Evolutionary conservation across 2,113 vertebrate genomes (phyloP).

Genomic region (Erpornis zantholeuca): DNA sequence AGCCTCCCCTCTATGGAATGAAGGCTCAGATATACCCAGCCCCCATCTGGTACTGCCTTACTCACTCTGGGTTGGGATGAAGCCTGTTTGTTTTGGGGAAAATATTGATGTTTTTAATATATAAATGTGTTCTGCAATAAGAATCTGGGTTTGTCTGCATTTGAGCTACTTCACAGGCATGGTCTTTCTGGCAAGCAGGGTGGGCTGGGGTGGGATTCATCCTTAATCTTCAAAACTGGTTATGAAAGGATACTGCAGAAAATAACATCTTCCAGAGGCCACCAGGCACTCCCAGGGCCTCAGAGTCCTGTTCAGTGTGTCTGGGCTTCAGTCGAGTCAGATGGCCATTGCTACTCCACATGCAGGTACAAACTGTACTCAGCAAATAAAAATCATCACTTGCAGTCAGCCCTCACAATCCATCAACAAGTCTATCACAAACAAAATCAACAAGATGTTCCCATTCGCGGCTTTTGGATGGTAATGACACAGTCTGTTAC

Average conservation of each 20-base stretch:
- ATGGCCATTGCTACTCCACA: neutral
- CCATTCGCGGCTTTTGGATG: neutral
- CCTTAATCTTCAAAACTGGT: neutral
- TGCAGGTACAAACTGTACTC: neutral
- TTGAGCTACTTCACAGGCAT: neutral
- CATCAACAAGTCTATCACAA: constrained; percentile 39
- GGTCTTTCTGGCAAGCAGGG: neutral
- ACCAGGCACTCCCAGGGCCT: neutral
- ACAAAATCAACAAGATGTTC: constrained; percentile 46
- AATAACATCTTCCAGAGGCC: neutral
- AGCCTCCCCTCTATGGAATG: neutral
- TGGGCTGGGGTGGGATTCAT: neutral
- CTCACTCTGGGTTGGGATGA: neutral
- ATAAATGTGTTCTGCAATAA: neutral
- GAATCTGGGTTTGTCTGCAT: neutral
- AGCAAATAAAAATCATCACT: neutral
- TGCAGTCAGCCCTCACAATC: neutral
- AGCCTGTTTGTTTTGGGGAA: neutral
- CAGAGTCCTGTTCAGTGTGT: neutral
- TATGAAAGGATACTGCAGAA: neutral
- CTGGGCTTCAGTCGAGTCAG: neutral
- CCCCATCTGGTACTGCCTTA: neutral
- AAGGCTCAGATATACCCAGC: neutral
- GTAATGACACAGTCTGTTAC: constrained; percentile 23
- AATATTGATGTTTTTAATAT: neutral